Base-by-base conservation (phyloP, 2,797 vertebrate species). In the Danio tinwini region DNA sequence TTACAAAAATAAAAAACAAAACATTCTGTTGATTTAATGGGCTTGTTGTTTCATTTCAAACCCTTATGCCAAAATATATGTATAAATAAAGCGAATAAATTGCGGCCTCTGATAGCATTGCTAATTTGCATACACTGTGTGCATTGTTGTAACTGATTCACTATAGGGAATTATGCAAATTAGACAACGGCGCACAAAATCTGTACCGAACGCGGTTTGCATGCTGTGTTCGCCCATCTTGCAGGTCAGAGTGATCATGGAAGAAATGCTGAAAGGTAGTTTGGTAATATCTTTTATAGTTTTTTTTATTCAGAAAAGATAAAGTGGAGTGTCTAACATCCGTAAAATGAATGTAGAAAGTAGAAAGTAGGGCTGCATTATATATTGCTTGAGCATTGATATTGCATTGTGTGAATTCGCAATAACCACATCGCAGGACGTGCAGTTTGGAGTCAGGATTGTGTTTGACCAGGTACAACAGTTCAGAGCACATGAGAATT, bases 1-100 rank as follows among this genome's bases (percentile, higher is more conserved):
- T n/a, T 63, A 63, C 68, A 72, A 56, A 72, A 37, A 63, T 52
- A 72, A 73, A 29, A 73, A 79, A 79, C 68, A 29, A 44, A 53
- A 71, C 47, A 63, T 70, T 63, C 37, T 21, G 39, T 62, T 50
- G 73, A 63, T 63, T n/a, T 39, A 64, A 79, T 47, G 55, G 47
- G 49, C 56, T 78, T 21, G 55, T 40, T 77, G 53, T 69, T 56
- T 29, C 70, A 19, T 56, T 63, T 47, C 55, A 68, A 40, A 53
- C 19, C 8, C 55, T 58, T 56, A 6, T 69, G 59, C 72, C 39
- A 69, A 68, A 75, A 80, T 40, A 44, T 61, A 45, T 74, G 42
- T 17, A 50, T 17, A 52, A 19, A 61, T 74, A 40, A 74, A 50
- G 49, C 37, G 44, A 58, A 69, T 44, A 19, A 58, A 68, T 58